These are phyloP conservation scores for Engraulis encrasicolus DNA, from an alignment of 2,113 vertebrate species.

Conservation along the genomic window DNA sequence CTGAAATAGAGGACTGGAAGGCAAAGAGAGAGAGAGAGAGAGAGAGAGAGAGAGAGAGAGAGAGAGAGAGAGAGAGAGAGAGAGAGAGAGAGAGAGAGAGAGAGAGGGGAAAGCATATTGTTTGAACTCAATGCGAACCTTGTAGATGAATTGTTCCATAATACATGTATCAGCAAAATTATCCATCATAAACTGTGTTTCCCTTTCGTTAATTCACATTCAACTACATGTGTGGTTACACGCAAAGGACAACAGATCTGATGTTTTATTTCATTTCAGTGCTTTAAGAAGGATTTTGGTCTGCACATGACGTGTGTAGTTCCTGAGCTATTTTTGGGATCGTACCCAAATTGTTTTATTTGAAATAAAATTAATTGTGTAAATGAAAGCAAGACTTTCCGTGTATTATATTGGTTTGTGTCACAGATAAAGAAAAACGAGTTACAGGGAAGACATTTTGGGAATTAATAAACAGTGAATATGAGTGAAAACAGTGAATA, in stretches of 20 bases:
- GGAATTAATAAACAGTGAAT: slow-evolving; percentile 3
- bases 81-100: neutral
- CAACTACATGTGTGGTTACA: neutral
- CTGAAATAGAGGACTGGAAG: slow-evolving; percentile 28
- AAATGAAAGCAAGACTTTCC: neutral
- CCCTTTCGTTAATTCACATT: neutral
- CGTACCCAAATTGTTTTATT: neutral
- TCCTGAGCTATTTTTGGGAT: neutral
- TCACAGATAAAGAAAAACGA: neutral
- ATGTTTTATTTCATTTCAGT: neutral
- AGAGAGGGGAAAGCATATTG: slow-evolving; percentile 29
- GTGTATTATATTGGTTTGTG: neutral
- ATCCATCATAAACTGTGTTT: slow-evolving; percentile 12
- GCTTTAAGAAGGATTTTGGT: neutral
- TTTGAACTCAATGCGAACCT: slow-evolving; percentile 43
- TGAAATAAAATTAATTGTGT: neutral
- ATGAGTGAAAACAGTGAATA: neutral
- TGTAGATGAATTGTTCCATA: slow-evolving; percentile 43
- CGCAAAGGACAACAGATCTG: neutral
- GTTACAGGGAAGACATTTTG: neutral
- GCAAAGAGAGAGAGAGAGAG: neutral
- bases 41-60: neutral
- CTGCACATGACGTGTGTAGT: neutral
- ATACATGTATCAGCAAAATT: slow-evolving; percentile 30
- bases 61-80: neutral